A percentile compares a stretch with the other conserved stretches of the same genome.
phyloP scores from a whole-genome alignment of 2,113 vertebrate species.

The Sitta europaea region DNA sequence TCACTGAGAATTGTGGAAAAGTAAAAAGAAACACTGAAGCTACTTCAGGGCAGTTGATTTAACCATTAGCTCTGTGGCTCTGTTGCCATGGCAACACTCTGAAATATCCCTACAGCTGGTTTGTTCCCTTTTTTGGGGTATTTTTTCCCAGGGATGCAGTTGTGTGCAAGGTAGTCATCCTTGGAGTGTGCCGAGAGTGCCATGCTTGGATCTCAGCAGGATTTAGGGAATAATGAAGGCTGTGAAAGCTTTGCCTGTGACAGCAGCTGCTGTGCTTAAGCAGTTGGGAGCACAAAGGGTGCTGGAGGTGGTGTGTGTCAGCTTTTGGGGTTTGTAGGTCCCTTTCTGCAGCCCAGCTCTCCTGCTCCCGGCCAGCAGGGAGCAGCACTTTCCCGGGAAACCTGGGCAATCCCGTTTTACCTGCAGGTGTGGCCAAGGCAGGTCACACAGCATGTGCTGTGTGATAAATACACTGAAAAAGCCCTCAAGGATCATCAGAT shows the following conservation, averaged over 20 bases:
- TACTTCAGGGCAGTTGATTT: background rate
- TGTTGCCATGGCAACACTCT: background rate
- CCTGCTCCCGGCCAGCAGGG: conserved; percentile 43
- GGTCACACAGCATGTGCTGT: background rate
- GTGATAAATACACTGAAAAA: too few relatives aligned
- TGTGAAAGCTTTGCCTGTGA: background rate
- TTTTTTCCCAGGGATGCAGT: background rate
- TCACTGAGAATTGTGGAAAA: background rate
- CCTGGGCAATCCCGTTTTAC: too few relatives aligned
- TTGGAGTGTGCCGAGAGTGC: background rate
- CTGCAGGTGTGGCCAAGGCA: background rate
- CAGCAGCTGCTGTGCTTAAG: too few relatives aligned
- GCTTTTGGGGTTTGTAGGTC: background rate
- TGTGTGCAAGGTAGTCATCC: background rate
- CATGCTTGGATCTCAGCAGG: background rate
- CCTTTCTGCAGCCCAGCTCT: rapidly evolving
- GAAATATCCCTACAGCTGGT: background rate
- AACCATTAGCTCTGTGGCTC: background rate
- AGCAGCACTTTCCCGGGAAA: conserved; percentile 9
- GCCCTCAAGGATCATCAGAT: background rate
- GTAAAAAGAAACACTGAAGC: background rate
- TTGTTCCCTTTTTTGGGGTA: background rate
- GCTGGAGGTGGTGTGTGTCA: rapidly evolving
- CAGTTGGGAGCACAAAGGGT: background rate
- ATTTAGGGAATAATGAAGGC: background rate